These are phyloP conservation scores for Cerceris ruficornis DNA, from an alignment of 2,888 invertebrate species.

Conservation along the genomic window DNA sequence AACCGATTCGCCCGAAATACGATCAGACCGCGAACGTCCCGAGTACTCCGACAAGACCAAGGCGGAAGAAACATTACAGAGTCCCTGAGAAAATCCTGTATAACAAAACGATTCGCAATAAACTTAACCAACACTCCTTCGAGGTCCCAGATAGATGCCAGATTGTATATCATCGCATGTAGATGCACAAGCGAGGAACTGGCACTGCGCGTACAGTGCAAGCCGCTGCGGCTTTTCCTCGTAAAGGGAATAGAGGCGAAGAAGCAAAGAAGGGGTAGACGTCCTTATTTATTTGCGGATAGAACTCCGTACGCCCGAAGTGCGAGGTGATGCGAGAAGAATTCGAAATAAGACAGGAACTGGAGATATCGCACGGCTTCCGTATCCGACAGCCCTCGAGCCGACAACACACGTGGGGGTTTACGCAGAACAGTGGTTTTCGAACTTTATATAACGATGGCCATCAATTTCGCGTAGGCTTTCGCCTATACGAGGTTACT, in stretches of 20 bases:
- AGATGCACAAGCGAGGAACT: slow-evolving; percentile 7
- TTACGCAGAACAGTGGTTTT: not conserved
- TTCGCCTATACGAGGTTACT: too few species aligned
- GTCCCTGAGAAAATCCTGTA: slow-evolving; percentile 25
- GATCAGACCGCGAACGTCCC: too few species aligned
- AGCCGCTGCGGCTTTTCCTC: not conserved
- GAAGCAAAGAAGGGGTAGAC: slow-evolving; percentile 29
- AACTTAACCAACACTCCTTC: slow-evolving; percentile 23
- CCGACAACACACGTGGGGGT: slow-evolving; percentile 6
- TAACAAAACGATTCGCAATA: slow-evolving; percentile 40
- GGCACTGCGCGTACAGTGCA: slow-evolving; percentile 2
- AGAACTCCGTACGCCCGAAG: slow-evolving; percentile 23
- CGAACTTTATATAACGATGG: not conserved
- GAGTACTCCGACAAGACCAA: too few species aligned
- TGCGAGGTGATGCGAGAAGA: slow-evolving; percentile 38
- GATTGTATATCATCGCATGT: slow-evolving; percentile 12
- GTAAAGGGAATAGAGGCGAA: not conserved
- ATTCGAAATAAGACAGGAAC: slow-evolving; percentile 49
- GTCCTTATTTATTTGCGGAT: slow-evolving; percentile 62
- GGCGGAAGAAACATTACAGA: not conserved
- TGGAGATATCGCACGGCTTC: slow-evolving; percentile 23
- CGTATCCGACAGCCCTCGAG: slow-evolving; percentile 19
- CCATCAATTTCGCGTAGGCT: not conserved
- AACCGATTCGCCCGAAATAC: too few species aligned
- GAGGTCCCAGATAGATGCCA: slow-evolving; percentile 10